Evolutionary conservation across 1,140 invertebrate species (phyloP).

Genomic region (Semibalanus balanoides): DNA sequence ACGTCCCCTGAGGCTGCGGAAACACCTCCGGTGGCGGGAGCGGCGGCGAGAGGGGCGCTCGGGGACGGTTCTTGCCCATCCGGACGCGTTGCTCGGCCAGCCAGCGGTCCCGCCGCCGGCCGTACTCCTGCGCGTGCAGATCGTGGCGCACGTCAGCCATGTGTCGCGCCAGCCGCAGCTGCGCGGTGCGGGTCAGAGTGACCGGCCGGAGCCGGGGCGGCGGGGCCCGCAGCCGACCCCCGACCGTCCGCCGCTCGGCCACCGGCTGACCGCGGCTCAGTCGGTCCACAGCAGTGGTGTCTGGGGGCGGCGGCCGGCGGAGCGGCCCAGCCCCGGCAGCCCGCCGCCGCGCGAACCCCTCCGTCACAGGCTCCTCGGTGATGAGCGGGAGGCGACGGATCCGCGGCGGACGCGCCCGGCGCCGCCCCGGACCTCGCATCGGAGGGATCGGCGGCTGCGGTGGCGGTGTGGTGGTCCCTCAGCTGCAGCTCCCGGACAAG

Average conservation of each 20-base stretch:
- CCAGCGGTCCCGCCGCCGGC: not conserved
- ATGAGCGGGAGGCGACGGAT: not conserved
- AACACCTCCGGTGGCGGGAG: not conserved
- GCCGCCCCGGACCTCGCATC: not conserved
- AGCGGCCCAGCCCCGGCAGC: not conserved
- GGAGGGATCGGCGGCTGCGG: not conserved
- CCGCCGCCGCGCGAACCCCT: not conserved
- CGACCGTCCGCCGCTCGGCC: not conserved
- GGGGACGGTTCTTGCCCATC: not conserved
- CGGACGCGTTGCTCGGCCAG: not conserved
- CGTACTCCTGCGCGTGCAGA: not conserved
- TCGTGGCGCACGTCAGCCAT: not conserved
- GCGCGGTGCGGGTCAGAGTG: not conserved
- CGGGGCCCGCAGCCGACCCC: not conserved
- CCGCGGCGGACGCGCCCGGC: not conserved
- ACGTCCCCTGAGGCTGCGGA: not conserved
- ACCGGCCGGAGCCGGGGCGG: not conserved
- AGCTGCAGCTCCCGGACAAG: not conserved
- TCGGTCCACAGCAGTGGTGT: not conserved
- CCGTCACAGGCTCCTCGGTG: not conserved
- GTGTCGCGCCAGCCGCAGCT: constrained; percentile 1
- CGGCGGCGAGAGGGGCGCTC: no score
- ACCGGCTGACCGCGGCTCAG: constrained; percentile 2
- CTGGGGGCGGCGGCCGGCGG: not conserved
- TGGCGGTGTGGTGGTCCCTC: not conserved